A percentile compares a stretch with the other conserved stretches of the same genome.
phyloP scores from a whole-genome alignment of 2,113 vertebrate genomes.

The Tichodroma muraria region DNA sequence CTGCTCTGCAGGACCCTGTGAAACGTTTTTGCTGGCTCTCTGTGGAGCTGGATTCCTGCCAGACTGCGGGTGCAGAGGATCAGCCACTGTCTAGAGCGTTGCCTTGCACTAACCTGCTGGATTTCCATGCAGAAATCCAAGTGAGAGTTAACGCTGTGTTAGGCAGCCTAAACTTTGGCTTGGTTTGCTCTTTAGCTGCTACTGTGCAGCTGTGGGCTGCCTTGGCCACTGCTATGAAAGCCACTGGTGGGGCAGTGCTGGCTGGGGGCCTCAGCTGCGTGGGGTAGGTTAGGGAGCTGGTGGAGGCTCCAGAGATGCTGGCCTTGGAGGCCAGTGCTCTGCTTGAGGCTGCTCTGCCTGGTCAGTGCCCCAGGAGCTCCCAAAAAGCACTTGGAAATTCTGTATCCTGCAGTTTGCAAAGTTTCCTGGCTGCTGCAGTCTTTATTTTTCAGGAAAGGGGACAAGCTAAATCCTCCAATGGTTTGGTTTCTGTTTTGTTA shows the following conservation, averaged over 20 bases:
- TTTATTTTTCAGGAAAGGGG: conserved; percentile 45
- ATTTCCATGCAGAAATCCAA: conserved; percentile 43
- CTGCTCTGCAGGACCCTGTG: background rate
- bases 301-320: background rate
- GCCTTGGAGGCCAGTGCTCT: background rate
- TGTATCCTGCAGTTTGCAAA: background rate
- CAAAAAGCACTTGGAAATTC: background rate
- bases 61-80: background rate
- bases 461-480: background rate
- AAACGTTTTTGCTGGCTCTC: background rate
- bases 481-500: background rate
- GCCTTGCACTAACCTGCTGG: conserved; percentile 2
- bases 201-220: fast-evolving
- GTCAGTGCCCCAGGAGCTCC: background rate
- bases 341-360: background rate
- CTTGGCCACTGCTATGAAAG: background rate
- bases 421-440: conserved; percentile 36
- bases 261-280: background rate
- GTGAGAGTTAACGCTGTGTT: background rate
- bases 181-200: background rate
- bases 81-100: background rate
- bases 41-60: background rate
- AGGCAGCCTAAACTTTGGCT: background rate
- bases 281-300: background rate
- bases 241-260: background rate